Evolutionary conservation across 2,888 invertebrate genomes (phyloP), one percentile per base, ranked within the genome.

Genomic region (Helleia helle): DNA sequence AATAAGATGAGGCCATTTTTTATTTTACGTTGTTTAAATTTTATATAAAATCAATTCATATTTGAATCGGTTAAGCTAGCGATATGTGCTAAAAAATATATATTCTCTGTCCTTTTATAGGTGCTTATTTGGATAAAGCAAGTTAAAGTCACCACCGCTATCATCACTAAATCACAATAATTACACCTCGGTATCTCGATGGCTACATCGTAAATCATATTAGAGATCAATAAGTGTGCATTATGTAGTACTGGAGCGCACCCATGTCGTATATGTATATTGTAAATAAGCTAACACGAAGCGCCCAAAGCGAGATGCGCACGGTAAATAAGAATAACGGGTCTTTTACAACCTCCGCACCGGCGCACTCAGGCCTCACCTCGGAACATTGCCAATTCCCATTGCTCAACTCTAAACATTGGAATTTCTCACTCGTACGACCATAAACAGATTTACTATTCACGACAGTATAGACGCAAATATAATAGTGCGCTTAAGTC

Each of bases 301-400:
- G 65, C 64, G 69, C 71, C 74, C 63, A 71, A 69, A 68, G 73
- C 69, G 59, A 79, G 81, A 79, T 81, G 81, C 69, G 71, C 80
- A 70, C 77, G 70, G 81, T 75, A 79, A 80, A 83, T 77, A 77
- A 75, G 77, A 71, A 61, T 80, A 84, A 83, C 83, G 83, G 83
- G 64, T 56, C 59, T 71, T 84, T 81, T 81, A 83, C 77, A 75
- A 70, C 80, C 74, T 65, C 66, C 59, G 59, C 67, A 65, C 65
- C 53, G 57, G 65, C 65, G 66, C 65, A 63, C 65, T 61, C 65
- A 58, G 60, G 66, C 70, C 65, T 63, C 64, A 62, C 65, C 71
- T 76, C 74, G 75, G 75, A 76, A 71, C 79, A 62, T 79, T 80
- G 81, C 79, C 81, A 84, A 81, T 80, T 81, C 73, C 75, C 71